Percentiles rank a stretch among this genome's conserved stretches.
phyloP scores from a whole-genome alignment of 2,797 vertebrate species.

The Poecilia velifera region DNA sequence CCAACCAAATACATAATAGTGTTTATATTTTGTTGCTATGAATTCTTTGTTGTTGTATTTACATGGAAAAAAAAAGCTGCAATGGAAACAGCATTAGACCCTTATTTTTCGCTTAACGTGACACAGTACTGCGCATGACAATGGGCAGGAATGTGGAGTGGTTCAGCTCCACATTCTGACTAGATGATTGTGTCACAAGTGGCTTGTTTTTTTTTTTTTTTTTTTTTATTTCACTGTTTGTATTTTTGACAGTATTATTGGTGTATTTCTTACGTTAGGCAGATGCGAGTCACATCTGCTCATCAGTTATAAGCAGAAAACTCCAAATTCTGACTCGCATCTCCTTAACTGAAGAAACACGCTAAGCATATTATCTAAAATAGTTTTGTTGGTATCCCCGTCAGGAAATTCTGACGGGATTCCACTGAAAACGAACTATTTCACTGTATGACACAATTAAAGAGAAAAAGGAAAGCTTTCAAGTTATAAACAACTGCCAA shows the following conservation, averaged over 20 bases:
- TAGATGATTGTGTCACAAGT: not conserved
- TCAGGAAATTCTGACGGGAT: not conserved
- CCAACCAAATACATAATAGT: not conserved
- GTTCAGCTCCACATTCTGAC: not conserved
- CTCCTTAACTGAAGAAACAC: not conserved
- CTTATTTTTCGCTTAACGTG: not conserved
- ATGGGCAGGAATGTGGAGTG: not conserved
- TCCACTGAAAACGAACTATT: not conserved
- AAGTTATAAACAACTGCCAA: not conserved
- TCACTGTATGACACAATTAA: not conserved
- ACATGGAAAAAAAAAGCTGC: not conserved
- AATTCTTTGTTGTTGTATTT: not conserved
- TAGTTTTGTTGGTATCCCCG: not conserved
- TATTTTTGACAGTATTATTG: not conserved
- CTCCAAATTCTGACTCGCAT: not conserved
- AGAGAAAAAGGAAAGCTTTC: not conserved
- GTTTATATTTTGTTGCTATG: not conserved
- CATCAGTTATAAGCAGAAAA: not conserved
- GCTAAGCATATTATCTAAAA: not conserved
- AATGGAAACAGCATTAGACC: not conserved
- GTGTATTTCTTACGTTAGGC: not conserved
- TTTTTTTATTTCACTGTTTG: not conserved
- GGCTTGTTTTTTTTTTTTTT: no score
- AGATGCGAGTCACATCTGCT: not conserved
- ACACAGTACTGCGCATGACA: not conserved